Conservation (phyloP, 2,113 vertebrate genomes). For the Andinoacara biseriatus region DNA sequence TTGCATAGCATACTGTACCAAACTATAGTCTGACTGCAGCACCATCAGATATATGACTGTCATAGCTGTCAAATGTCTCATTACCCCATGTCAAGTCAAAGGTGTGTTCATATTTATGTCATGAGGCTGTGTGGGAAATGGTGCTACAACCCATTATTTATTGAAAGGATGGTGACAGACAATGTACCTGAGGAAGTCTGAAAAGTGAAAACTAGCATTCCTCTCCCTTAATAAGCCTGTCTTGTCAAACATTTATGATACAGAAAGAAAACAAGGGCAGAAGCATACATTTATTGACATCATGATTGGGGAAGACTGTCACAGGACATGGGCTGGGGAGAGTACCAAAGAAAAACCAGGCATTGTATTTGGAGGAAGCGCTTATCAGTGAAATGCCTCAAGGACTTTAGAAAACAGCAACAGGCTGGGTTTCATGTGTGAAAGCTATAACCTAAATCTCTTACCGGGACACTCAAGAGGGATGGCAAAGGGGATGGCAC, state of each 20-base stretch:
- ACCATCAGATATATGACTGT: constrained; percentile 64
- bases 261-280: constrained; percentile 66
- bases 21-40: constrained; percentile 54
- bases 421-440: constrained; percentile 37
- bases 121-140: constrained; percentile 56
- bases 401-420: constrained; percentile 68
- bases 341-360: constrained; percentile 44
- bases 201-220: constrained; percentile 64
- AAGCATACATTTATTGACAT: constrained; percentile 65
- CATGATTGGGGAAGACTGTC: constrained; percentile 63
- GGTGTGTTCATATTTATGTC: constrained; percentile 73
- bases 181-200: constrained; percentile 65
- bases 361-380: constrained; percentile 76
- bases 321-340: constrained; percentile 62
- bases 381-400: constrained; percentile 62
- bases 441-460: constrained; percentile 43
- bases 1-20: constrained; percentile 47
- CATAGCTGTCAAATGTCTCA: constrained; percentile 70
- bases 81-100: constrained; percentile 73
- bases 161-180: constrained; percentile 73
- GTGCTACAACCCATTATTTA: constrained; percentile 67
- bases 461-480: constrained; percentile 43
- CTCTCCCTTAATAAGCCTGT: constrained; percentile 67
- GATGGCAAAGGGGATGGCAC: no score
- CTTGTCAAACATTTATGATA: constrained; percentile 77